These are phyloP conservation scores for Druceiella hillmani DNA, from an alignment of 2,888 invertebrate genomes.

Conservation along the genomic window DNA sequence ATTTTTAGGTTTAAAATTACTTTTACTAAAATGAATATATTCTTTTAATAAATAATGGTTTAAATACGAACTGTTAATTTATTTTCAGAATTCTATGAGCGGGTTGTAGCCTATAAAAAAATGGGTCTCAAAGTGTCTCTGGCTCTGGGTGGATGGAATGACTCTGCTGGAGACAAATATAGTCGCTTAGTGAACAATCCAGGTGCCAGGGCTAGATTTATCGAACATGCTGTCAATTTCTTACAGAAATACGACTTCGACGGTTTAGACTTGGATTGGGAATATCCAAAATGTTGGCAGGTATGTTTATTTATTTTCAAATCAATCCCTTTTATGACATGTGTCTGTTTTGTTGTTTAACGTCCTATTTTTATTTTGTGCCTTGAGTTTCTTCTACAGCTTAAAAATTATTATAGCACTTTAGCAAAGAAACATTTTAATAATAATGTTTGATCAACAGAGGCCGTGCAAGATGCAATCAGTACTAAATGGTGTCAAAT, in stretches of 20 bases:
- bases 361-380: no score
- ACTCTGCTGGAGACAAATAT: constrained; percentile 87
- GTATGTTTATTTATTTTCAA: no score
- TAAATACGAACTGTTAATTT: background rate
- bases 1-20: constrained; percentile 5
- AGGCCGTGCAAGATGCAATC: no score
- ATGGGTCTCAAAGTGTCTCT: constrained; percentile 80
- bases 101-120: constrained; percentile 71
- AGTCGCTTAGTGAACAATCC: constrained; percentile 77
- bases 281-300: constrained; percentile 89
- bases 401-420: no score
- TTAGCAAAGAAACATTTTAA: no score
- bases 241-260: constrained; percentile 79
- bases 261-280: constrained; percentile 94
- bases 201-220: constrained; percentile 64
- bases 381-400: no score
- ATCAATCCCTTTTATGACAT: no score
- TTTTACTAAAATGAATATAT: background rate
- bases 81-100: constrained; percentile 70
- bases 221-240: constrained; percentile 69
- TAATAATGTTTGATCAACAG: no score
- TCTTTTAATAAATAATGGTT: constrained; percentile 5
- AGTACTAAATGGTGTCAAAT: no score
- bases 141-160: constrained; percentile 94
- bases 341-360: no score